Evolutionary conservation across 2,888 invertebrate species (phyloP).

Genomic region (Molanna angustata): DNA sequence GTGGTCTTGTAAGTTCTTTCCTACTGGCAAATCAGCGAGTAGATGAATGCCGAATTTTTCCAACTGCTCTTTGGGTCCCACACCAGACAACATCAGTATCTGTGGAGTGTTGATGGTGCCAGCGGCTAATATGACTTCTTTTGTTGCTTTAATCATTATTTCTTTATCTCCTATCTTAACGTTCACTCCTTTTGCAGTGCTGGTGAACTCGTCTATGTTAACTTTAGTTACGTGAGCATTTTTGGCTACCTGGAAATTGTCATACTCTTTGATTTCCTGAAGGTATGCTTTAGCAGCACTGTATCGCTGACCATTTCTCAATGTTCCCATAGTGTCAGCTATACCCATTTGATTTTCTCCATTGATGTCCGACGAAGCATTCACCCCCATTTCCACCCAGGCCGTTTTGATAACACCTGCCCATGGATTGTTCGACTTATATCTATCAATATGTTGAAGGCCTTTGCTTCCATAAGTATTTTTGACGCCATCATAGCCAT

Average conservation of each 20-base stretch:
- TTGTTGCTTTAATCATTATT: conserved; percentile 41
- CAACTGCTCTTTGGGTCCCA: conserved; percentile 47
- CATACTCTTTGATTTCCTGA: conserved; percentile 39
- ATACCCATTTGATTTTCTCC: conserved; percentile 48
- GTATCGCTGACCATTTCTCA: conserved; percentile 48
- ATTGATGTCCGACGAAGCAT: conserved; percentile 43
- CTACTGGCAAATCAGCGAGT: conserved; percentile 46
- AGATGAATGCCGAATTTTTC: conserved; percentile 41
- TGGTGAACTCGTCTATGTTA: conserved; percentile 47
- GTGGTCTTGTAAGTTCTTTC: conserved; percentile 57
- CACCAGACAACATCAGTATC: conserved; percentile 52
- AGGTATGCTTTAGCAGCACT: conserved; percentile 57
- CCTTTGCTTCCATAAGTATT: conserved; percentile 45
- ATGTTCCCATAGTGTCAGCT: conserved; percentile 47
- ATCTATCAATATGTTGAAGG: conserved; percentile 43
- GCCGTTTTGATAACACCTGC: conserved; percentile 40
- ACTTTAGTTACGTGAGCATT: conserved; percentile 51
- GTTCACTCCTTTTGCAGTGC: conserved; percentile 45
- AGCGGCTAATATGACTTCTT: conserved; percentile 52
- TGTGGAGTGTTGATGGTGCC: conserved; percentile 52
- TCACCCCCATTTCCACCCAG: conserved; percentile 46
- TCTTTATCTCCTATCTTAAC: conserved; percentile 41
- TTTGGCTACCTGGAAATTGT: conserved; percentile 47
- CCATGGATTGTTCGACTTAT: conserved; percentile 36
- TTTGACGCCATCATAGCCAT: conserved; percentile 33